Evolutionary conservation across 1,140 invertebrate species (phyloP), one percentile per base, ranked within the genome.

Genomic region (Brachionus calyciflorus): DNA sequence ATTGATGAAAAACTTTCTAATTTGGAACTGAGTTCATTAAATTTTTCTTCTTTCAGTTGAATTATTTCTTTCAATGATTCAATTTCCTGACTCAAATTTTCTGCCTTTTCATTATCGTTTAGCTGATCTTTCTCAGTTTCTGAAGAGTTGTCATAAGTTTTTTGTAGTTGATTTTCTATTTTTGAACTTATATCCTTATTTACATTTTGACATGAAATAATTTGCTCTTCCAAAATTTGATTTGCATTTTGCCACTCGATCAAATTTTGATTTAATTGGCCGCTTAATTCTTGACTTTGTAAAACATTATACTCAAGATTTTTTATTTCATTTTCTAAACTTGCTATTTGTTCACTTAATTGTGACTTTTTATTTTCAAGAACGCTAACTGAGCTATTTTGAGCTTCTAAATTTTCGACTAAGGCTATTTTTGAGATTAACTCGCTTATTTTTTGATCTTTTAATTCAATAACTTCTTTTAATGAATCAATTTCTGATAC

Each of bases 231-330:
- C 10, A 73, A 24, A 3, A 30, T 0, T n/a, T 28, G 19, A 55
- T 73, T 73, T 5, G 69, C 44, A n/a, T 73, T 21, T 55, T 73
- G 24, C 69, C 69, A 73, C 51, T 73, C 19, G 1, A 26, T 4
- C 7, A 73, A 55, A 5, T 73, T 73, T 24, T 73, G 46, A 2
- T 10, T 37, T 40, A 73, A 40, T 41, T 33, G 69, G 26, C 2
- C 33, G 51, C 40, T 65, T 24, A 73, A 28, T 19, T 73, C 69
- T 41, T 73, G 69, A 49, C 51, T 51, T 55, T 17, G 19, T 12
- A 73, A 1, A n/a, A 73, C 51, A 19, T 19, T 21, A 21, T 3
- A 3, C 19, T 73, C 69, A 37, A 33, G 3, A 12, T 12, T 17
- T 57, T 57, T 57, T 28, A 33, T 33, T 10, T 46, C 44, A 46